Base-by-base conservation (phyloP, 1,140 invertebrate genomes). In the Euura saliciscinereae region DNA sequence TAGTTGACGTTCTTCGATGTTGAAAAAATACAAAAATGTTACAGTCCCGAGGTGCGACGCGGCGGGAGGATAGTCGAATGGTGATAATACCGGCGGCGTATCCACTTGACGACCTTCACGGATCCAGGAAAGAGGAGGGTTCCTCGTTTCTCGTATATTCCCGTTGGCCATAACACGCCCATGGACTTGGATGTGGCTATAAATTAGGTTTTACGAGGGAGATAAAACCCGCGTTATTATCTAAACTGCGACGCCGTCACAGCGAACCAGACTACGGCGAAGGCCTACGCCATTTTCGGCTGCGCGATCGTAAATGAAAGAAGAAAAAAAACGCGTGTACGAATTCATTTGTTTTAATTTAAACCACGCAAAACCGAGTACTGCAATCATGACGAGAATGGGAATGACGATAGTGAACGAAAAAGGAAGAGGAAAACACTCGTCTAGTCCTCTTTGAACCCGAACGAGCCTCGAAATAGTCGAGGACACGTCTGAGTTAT, bases 181-280 rank as follows among this genome's bases (percentile, higher is more conserved):
- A 81, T 82, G 77, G 81, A 82, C 82, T 81, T 75, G 83, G 79
- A 84, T 85, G 84, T 78, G 80, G 80, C 80, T 80, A 85, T 87
- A 87, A 87, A 87, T 87, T 86, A 86, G 78, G 80, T 86, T 87
- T 87, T 87, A 87, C 84, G 86, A 87, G 84, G 79, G 79, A 87
- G 85, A 87, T 87, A 87, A 87, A 87, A 87, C 84, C 83, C 84
- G 82, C 84, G 84, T 87, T 87, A 87, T 87, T 87, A 87, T 87
- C 86, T 87, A 87, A 87, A 87, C 84, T 84, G 83, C 85, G 81
- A 82, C 80, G 83, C 82, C 82, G 82, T 87, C 84, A 85, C 80
- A 81, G 28, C 28, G 28, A 28, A 28, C 28, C 28, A 28, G 28
- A 28, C 28, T 82, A 84, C 81, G 84, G 86, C 83, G 82, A 76